Evolutionary conservation across 2,113 vertebrate species (phyloP).

Genomic region (Tenrec ecaudatus): DNA sequence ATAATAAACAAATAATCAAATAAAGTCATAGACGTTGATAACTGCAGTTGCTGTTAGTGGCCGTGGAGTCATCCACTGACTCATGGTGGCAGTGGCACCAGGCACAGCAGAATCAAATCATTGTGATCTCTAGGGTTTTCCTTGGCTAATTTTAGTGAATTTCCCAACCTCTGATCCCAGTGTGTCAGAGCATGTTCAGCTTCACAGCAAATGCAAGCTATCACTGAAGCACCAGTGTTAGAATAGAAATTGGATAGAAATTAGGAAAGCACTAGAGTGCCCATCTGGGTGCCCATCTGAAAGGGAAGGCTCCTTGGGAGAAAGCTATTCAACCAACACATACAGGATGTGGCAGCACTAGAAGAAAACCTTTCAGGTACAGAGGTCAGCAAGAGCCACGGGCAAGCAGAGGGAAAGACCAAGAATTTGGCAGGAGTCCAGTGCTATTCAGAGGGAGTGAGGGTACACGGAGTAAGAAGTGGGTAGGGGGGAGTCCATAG

Average conservation of each 20-base stretch:
- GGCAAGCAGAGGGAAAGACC: neutral
- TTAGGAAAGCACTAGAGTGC: neutral
- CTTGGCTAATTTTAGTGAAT: neutral
- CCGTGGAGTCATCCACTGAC: neutral
- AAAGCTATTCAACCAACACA: neutral
- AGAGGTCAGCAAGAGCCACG: too few relatives aligned
- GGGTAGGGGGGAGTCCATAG: neutral
- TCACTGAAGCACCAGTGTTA: neutral
- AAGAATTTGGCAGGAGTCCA: neutral
- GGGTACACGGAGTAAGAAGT: rapidly evolving
- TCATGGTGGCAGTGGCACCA: neutral
- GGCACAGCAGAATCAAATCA: neutral
- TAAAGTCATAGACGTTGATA: neutral
- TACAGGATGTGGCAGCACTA: rapidly evolving
- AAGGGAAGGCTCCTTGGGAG: neutral
- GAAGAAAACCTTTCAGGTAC: neutral
- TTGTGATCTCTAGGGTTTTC: neutral
- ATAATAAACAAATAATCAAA: neutral
- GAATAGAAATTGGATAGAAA: neutral
- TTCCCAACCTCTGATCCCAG: neutral
- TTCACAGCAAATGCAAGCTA: neutral
- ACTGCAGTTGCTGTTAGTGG: neutral
- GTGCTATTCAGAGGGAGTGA: neutral
- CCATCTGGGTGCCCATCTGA: neutral
- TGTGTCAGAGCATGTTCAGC: neutral